These are phyloP conservation scores for Cairina moschata DNA, from an alignment of 2,113 vertebrate species.

Conservation along the genomic window DNA sequence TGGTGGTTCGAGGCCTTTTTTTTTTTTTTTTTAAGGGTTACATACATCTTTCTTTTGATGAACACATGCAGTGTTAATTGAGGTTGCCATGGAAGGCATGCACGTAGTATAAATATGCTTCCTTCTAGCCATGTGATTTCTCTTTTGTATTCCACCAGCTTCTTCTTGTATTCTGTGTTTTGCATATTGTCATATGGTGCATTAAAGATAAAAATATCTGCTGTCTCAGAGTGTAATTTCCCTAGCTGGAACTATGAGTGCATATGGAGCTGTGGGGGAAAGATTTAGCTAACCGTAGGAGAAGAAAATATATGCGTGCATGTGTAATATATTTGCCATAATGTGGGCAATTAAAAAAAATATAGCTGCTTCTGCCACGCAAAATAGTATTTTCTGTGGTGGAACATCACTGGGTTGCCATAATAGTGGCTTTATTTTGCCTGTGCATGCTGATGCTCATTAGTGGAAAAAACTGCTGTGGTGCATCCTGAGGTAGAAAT, in stretches of 20 bases:
- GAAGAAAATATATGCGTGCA: neutral
- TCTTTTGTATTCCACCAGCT: conserved; percentile 45
- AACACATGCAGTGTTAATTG: conserved; percentile 29
- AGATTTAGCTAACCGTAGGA: neutral
- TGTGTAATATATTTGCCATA: neutral
- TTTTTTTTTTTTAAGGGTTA: neutral
- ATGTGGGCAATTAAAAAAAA: neutral
- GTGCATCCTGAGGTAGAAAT: neutral
- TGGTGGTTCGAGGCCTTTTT: neutral
- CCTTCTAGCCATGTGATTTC: conserved; percentile 14
- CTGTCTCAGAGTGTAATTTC: conserved; percentile 62
- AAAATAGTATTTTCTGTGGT: neutral
- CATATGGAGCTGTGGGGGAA: conserved; percentile 21
- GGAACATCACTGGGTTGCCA: neutral
- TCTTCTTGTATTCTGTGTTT: conserved; percentile 35
- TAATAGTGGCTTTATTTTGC: conserved; percentile 2
- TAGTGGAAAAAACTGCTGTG: neutral
- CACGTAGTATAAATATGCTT: conserved; percentile 54
- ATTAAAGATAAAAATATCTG: conserved; percentile 68
- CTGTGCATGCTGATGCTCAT: neutral
- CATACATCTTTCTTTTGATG: neutral
- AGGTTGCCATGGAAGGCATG: conserved; percentile 69
- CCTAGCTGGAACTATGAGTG: conserved; percentile 28
- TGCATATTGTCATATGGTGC: conserved; percentile 61
- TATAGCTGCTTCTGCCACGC: neutral